A percentile compares a stretch with the other conserved stretches of the same genome.
Conservation (phyloP, 2,113 vertebrate genomes). For the Sceloporus undulatus region DNA sequence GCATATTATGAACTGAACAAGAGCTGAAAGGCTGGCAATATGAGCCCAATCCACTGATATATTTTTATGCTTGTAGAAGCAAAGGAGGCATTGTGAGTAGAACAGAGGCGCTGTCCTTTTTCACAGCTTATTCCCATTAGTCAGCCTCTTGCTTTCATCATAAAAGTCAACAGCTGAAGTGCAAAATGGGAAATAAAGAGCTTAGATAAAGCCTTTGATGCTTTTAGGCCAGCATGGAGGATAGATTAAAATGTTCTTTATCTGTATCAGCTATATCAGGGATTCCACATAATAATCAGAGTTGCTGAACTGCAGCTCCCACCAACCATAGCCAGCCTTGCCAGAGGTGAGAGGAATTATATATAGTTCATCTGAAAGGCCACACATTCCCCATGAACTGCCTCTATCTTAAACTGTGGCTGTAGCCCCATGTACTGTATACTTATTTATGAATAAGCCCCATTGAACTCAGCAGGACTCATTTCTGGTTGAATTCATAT, state of each 20-base stretch:
- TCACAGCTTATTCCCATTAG: neutral
- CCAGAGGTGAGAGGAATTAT: too few relatives aligned
- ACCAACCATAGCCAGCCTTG: too few relatives aligned
- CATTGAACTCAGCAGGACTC: too few relatives aligned
- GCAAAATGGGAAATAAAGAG: neutral
- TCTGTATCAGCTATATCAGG: neutral
- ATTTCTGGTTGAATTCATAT: neutral
- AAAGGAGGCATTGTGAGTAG: neutral
- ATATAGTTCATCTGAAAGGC: too few relatives aligned
- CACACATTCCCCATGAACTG: too few relatives aligned
- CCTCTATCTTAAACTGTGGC: too few relatives aligned
- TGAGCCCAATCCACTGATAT: neutral
- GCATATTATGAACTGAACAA: neutral
- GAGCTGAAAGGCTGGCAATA: neutral
- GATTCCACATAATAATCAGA: too few relatives aligned
- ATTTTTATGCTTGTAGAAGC: neutral
- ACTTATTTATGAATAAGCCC: too few relatives aligned
- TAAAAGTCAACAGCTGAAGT: neutral
- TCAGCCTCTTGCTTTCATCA: neutral
- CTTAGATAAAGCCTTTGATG: neutral
- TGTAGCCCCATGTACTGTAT: too few relatives aligned
- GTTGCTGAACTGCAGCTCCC: too few relatives aligned
- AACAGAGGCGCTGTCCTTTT: neutral
- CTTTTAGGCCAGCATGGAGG: neutral
- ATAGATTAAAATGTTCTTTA: neutral